Evolutionary conservation across 2,113 vertebrate genomes (phyloP).

Genomic region (Siniperca chuatsi): DNA sequence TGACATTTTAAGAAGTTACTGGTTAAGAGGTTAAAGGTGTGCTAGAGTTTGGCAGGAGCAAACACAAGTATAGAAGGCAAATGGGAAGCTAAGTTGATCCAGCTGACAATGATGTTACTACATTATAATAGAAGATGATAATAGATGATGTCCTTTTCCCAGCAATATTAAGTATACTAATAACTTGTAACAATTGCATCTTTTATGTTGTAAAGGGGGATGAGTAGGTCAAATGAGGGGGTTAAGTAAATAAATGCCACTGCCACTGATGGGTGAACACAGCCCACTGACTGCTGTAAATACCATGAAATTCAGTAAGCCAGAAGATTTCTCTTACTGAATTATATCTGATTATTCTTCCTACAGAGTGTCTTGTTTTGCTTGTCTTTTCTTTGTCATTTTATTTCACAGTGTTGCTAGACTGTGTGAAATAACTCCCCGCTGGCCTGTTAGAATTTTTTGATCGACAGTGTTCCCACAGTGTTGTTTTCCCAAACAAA

Average conservation of each 20-base stretch:
- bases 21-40: neutral
- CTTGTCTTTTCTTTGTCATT: conserved; percentile 18
- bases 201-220: neutral
- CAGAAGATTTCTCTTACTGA: neutral
- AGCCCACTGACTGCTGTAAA: neutral
- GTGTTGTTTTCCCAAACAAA: neutral
- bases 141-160: neutral
- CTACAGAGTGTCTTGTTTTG: neutral
- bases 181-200: neutral
- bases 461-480: neutral
- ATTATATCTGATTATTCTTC: conserved; percentile 1
- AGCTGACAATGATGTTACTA: neutral
- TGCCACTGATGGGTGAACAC: neutral
- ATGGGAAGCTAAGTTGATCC: neutral
- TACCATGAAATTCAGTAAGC: neutral
- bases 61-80: neutral
- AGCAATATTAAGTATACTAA: neutral
- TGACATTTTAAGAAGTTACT: conserved; percentile 4
- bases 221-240: neutral
- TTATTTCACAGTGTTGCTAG: conserved; percentile 1
- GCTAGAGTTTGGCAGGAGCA: neutral
- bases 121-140: neutral
- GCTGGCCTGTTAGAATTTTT: neutral
- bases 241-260: conserved; percentile 7
- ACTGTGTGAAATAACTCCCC: conserved; percentile 16